Evolutionary conservation across 2,888 invertebrate genomes (phyloP).

Genomic region (Helleia helle): DNA sequence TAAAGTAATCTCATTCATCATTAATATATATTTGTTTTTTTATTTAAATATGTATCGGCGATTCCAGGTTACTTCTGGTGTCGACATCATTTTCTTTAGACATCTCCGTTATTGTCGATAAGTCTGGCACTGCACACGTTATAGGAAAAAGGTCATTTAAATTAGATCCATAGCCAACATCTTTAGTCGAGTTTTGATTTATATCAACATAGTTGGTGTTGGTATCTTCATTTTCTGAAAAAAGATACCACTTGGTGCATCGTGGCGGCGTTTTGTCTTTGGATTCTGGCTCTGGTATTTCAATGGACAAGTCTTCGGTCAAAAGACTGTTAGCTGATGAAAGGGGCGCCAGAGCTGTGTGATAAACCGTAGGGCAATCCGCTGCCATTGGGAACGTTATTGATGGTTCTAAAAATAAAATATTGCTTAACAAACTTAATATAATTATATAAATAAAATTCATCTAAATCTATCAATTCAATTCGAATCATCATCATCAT

Average conservation of each 20-base stretch:
- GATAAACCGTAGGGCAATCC: conserved; percentile 7
- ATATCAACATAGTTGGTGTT: conserved; percentile 27
- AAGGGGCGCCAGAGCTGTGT: conserved; percentile 11
- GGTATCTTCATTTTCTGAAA: conserved; percentile 51
- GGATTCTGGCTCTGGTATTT: conserved; percentile 16
- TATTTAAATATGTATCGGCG: conserved; percentile 14
- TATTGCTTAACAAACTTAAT: too few relatives aligned
- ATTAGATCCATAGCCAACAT: conserved; percentile 31
- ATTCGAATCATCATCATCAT: too few relatives aligned
- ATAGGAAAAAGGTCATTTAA: conserved; percentile 51
- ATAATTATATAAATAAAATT: too few relatives aligned
- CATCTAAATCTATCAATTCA: too few relatives aligned
- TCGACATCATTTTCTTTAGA: conserved; percentile 36
- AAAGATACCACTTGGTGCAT: conserved; percentile 43
- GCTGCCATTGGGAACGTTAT: background rate
- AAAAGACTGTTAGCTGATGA: conserved; percentile 37
- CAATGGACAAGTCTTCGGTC: conserved; percentile 54
- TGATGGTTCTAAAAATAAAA: too few relatives aligned
- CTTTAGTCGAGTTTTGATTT: conserved; percentile 13
- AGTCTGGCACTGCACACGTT: conserved; percentile 48
- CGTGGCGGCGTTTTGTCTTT: conserved; percentile 8
- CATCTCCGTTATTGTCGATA: conserved; percentile 56
- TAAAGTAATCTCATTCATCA: background rate
- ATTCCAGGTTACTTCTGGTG: conserved; percentile 27
- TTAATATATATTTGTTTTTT: background rate